Evolutionary conservation across 2,888 invertebrate genomes (phyloP).

Genomic region (Corbicula japonica): DNA sequence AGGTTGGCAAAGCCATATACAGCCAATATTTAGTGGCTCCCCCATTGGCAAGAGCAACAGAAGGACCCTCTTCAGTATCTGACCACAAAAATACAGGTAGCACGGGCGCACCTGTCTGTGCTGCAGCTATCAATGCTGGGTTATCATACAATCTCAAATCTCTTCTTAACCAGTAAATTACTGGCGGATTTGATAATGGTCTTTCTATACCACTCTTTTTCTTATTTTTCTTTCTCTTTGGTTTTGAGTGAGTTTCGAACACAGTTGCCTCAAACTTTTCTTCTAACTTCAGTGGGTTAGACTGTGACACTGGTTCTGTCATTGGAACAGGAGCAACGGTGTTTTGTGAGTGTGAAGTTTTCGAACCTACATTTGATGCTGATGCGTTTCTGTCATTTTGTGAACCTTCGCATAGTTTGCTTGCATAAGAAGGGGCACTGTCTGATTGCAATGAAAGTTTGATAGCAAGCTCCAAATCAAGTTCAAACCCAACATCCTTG

Average conservation of each 20-base stretch:
- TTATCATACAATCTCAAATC: conserved; percentile 74
- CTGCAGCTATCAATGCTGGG: conserved; percentile 69
- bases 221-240: conserved; percentile 54
- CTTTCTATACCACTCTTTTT: conserved; percentile 52
- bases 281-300: too few relatives aligned
- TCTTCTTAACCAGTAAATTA: conserved; percentile 71
- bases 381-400: background rate
- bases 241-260: background rate
- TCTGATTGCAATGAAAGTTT: conserved; percentile 5
- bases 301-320: too few relatives aligned
- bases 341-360: background rate
- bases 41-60: conserved; percentile 69
- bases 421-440: background rate
- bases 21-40: conserved; percentile 77
- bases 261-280: background rate
- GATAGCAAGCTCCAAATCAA: conserved; percentile 61
- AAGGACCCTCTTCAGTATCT: conserved; percentile 68
- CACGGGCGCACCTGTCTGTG: conserved; percentile 61
- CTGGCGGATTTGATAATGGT: conserved; percentile 59
- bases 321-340: background rate
- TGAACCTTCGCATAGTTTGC: background rate
- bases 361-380: background rate
- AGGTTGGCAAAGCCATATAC: conserved; percentile 66
- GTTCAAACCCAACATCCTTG: conserved; percentile 68
- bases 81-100: conserved; percentile 71